phyloP scores from a whole-genome alignment of 2,113 vertebrate species.

The Elachura formosa region DNA sequence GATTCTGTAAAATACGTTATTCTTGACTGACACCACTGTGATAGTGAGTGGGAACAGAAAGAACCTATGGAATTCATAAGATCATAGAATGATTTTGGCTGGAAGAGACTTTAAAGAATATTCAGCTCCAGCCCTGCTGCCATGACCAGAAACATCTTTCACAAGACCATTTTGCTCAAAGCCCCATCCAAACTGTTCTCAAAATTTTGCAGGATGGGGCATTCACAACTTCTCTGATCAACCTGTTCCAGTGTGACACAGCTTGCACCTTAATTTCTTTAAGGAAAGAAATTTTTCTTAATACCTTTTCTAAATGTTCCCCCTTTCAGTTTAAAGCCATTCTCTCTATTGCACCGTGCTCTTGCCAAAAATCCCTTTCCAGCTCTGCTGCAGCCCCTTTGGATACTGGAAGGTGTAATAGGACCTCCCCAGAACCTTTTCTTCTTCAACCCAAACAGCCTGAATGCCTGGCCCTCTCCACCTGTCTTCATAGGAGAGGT shows the following conservation, averaged over 20 bases:
- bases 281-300: neutral
- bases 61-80: neutral
- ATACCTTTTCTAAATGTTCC: rapidly evolving
- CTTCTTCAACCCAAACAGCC: neutral
- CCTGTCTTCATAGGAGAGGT: neutral
- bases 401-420: neutral
- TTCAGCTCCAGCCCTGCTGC: neutral
- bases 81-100: neutral
- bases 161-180: neutral
- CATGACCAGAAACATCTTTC: neutral
- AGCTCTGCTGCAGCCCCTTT: neutral
- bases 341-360: rapidly evolving
- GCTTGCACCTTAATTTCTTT: no score
- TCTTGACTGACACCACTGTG: neutral
- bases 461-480: neutral
- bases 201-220: neutral
- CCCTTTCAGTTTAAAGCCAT: neutral
- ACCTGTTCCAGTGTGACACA: neutral
- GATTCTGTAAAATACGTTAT: neutral
- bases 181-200: neutral
- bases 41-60: neutral
- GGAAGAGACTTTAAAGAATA: neutral
- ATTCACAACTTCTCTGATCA: neutral
- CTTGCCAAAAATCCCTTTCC: neutral
- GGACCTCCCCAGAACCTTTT: neutral